Evolutionary conservation across 2,113 vertebrate genomes (phyloP).

Genomic region (Poecile atricapillus): DNA sequence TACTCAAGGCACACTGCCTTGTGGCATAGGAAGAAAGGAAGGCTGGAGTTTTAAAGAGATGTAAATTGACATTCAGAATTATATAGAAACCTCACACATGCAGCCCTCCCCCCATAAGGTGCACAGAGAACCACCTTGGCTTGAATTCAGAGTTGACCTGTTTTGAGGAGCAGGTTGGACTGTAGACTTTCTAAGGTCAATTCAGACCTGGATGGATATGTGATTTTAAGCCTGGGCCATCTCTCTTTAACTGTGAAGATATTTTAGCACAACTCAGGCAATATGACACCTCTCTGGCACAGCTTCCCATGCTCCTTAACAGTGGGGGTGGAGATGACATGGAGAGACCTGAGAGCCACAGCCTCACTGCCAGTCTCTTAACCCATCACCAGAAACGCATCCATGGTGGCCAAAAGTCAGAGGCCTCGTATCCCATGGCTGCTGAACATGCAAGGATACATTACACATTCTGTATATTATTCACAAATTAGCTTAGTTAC

Average conservation of each 20-base stretch:
- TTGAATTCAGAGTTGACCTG: background rate
- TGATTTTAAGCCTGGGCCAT: background rate
- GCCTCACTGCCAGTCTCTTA: background rate
- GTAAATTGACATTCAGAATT: background rate
- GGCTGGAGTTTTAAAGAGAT: background rate
- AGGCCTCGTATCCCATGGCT: background rate
- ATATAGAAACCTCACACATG: background rate
- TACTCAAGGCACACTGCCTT: background rate
- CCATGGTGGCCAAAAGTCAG: background rate
- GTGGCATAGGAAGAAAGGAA: background rate
- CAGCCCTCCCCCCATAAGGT: background rate
- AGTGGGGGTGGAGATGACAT: accelerated
- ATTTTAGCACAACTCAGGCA: background rate
- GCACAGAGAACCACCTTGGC: background rate
- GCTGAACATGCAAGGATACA: background rate
- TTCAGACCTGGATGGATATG: background rate
- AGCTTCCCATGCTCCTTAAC: background rate
- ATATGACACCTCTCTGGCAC: background rate
- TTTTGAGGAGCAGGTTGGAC: background rate
- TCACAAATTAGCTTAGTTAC: background rate
- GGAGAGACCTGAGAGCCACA: background rate
- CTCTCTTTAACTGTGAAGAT: background rate
- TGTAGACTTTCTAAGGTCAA: background rate
- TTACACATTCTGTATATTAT: background rate
- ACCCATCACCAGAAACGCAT: background rate